These are phyloP conservation scores for Monarcha castaneiventris DNA, from an alignment of 2,113 vertebrate species.

Conservation along the genomic window DNA sequence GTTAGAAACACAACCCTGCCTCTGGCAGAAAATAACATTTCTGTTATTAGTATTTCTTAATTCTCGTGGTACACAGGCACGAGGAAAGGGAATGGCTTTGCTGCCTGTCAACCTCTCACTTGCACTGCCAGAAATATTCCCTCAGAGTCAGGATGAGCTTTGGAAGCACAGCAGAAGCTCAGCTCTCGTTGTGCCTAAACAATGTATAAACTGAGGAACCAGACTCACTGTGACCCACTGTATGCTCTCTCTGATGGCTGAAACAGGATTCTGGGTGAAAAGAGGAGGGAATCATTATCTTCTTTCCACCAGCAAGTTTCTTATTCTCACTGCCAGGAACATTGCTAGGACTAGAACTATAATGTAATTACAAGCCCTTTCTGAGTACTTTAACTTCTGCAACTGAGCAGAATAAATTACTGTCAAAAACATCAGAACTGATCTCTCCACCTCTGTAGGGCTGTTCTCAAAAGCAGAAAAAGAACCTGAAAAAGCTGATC, in stretches of 20 bases:
- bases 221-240: not conserved
- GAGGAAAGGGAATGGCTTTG: not conserved
- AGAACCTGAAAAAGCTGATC: not conserved
- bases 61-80: not conserved
- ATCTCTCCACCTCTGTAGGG: not conserved
- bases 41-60: not conserved
- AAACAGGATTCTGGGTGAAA: not conserved
- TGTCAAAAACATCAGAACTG: not conserved
- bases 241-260: not conserved
- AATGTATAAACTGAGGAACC: not conserved
- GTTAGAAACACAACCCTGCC: not conserved
- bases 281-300: not conserved
- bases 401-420: not conserved
- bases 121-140: not conserved
- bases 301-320: not conserved
- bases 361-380: not conserved
- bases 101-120: not conserved
- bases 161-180: not conserved
- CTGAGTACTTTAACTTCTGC: not conserved
- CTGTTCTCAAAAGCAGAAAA: not conserved
- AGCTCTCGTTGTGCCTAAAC: fast-evolving
- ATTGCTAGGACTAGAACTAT: not conserved
- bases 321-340: not conserved
- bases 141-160: not conserved
- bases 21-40: not conserved